These are phyloP conservation scores for Uria aalge DNA, from an alignment of 2,113 vertebrate species.

Conservation along the genomic window DNA sequence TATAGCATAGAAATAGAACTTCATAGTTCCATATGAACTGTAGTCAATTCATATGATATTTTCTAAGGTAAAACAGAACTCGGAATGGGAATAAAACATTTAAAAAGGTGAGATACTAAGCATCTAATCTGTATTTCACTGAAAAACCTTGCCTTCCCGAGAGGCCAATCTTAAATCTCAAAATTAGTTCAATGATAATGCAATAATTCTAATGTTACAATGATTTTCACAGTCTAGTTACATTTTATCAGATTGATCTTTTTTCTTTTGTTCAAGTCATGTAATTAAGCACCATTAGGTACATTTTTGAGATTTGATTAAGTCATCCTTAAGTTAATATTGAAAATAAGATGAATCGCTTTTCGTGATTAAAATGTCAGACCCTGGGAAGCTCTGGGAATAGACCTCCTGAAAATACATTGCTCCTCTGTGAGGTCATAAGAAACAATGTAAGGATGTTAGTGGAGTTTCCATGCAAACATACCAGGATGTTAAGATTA, in stretches of 20 bases:
- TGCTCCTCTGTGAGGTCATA: constrained; percentile 36
- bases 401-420: constrained; percentile 18
- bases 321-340: constrained; percentile 52
- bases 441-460: not conserved
- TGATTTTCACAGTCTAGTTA: constrained; percentile 54
- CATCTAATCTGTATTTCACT: not conserved
- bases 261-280: constrained; percentile 28
- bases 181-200: not conserved
- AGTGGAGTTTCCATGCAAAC: constrained; percentile 58
- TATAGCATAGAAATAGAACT: not conserved
- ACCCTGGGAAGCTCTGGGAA: constrained; percentile 41
- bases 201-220: not conserved
- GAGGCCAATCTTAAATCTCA: constrained; percentile 41
- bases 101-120: not conserved
- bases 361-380: constrained; percentile 45
- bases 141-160: constrained; percentile 16
- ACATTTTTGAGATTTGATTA: constrained; percentile 62
- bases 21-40: not conserved
- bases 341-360: constrained; percentile 61
- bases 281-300: constrained; percentile 68
- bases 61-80: constrained; percentile 35
- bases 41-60: not conserved
- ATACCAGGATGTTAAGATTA: constrained; percentile 44
- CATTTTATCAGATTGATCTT: constrained; percentile 31
- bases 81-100: not conserved